Conservation (phyloP, 1,140 invertebrate genomes). For the Andricus grossulariae region DNA sequence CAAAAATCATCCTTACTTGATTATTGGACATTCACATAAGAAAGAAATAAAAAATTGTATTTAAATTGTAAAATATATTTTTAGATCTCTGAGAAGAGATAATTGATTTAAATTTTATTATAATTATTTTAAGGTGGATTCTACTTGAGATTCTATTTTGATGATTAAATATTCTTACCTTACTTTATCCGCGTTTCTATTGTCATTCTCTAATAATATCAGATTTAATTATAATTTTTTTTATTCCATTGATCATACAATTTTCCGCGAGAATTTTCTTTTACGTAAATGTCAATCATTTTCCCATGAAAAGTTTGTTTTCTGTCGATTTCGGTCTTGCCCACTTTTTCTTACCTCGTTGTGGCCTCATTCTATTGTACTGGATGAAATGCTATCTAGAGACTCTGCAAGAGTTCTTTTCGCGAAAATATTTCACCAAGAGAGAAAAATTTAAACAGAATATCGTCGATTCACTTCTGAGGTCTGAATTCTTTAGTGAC, state of each 20-base stretch:
- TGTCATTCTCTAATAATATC: background rate
- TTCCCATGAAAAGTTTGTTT: background rate
- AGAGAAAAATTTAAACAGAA: background rate
- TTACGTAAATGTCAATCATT: background rate
- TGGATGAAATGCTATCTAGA: background rate
- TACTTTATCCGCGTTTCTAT: too few species aligned
- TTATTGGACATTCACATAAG: too few species aligned
- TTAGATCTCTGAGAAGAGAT: too few species aligned
- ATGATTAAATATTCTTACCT: too few species aligned
- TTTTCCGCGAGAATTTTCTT: background rate
- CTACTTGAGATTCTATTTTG: too few species aligned
- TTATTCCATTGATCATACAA: background rate
- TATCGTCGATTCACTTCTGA: too few species aligned
- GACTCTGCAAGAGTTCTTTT: background rate
- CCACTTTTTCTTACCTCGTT: background rate
- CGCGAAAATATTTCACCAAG: background rate
- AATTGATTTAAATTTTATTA: too few species aligned
- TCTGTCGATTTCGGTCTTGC: background rate
- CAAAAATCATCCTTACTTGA: too few species aligned
- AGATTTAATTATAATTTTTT: background rate
- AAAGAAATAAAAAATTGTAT: too few species aligned
- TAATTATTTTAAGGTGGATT: too few species aligned
- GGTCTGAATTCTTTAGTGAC: too few species aligned
- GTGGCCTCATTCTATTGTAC: conserved; percentile 14
- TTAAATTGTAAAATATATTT: too few species aligned